Evolutionary conservation across 2,113 vertebrate species (phyloP).

Genomic region (Xyrauchen texanus): DNA sequence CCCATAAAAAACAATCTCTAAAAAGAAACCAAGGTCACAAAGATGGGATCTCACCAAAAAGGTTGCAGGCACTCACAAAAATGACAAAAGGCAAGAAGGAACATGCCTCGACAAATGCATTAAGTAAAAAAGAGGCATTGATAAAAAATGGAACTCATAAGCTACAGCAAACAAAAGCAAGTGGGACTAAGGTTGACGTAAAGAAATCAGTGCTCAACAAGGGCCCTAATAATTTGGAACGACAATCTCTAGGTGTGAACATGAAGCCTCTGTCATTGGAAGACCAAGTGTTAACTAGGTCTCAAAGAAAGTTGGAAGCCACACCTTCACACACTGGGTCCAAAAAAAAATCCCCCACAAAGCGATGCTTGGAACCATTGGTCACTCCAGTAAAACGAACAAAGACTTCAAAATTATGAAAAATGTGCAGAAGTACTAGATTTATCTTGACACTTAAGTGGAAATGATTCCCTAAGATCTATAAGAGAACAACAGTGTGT

Average conservation of each 20-base stretch:
- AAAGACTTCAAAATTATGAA: constrained; percentile 69
- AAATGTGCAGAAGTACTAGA: constrained; percentile 8
- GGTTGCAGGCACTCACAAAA: constrained; percentile 60
- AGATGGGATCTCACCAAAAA: constrained; percentile 57
- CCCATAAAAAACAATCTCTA: constrained; percentile 48
- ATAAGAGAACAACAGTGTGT: background rate
- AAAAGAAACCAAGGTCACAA: constrained; percentile 55
- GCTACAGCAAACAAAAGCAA: constrained; percentile 9
- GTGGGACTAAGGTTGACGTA: constrained; percentile 52
- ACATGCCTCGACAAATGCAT: constrained; percentile 6
- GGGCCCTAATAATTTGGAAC: constrained; percentile 34
- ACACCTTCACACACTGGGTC: constrained; percentile 45
- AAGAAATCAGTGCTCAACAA: constrained; percentile 56
- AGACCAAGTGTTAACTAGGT: constrained; percentile 77
- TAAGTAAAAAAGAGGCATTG: constrained; percentile 16
- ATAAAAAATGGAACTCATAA: constrained; percentile 56
- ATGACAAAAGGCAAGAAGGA: constrained; percentile 41
- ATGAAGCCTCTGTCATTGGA: constrained; percentile 54
- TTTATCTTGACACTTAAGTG: no score
- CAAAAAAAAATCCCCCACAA: constrained; percentile 54
- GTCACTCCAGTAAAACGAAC: constrained; percentile 71
- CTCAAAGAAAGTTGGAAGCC: constrained; percentile 74
- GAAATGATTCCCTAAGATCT: no score
- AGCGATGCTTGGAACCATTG: constrained; percentile 62
- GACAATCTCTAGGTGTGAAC: constrained; percentile 48